phyloP scores from a whole-genome alignment of 2,888 invertebrate genomes.

The Junonia oenone region DNA sequence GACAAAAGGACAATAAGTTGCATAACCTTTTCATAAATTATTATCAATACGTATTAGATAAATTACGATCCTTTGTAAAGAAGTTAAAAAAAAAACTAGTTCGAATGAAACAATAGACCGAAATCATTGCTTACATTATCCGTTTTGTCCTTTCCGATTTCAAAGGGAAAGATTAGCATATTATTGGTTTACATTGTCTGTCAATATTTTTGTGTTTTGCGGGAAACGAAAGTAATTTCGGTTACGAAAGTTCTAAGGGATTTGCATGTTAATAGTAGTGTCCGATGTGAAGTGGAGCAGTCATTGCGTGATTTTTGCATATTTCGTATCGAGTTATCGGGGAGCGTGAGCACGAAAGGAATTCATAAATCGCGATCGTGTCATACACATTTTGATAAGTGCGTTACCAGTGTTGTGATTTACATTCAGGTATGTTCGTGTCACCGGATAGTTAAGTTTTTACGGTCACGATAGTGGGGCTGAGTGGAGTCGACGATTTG shows the following conservation, averaged over 20 bases:
- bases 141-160: constrained; percentile 31
- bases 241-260: constrained; percentile 34
- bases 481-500: constrained; percentile 66
- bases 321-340: constrained; percentile 36
- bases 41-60: constrained; percentile 71
- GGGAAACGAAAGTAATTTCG: constrained; percentile 64
- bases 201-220: constrained; percentile 69
- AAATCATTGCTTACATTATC: constrained; percentile 52
- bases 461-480: constrained; percentile 67
- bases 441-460: constrained; percentile 73
- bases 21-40: constrained; percentile 73
- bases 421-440: constrained; percentile 71
- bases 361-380: constrained; percentile 59
- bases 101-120: constrained; percentile 46
- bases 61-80: constrained; percentile 57
- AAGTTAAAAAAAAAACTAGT: constrained; percentile 45
- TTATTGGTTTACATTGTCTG: constrained; percentile 45
- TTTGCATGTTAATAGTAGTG: constrained; percentile 42
- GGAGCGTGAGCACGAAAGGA: constrained; percentile 47
- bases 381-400: constrained; percentile 69
- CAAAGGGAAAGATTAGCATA: constrained; percentile 64
- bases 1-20: constrained; percentile 52
- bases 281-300: too few species aligned
- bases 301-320: constrained; percentile 46
- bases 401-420: constrained; percentile 62